Conservation (phyloP, 2,113 vertebrate species). For the Recurvirostra avosetta region DNA sequence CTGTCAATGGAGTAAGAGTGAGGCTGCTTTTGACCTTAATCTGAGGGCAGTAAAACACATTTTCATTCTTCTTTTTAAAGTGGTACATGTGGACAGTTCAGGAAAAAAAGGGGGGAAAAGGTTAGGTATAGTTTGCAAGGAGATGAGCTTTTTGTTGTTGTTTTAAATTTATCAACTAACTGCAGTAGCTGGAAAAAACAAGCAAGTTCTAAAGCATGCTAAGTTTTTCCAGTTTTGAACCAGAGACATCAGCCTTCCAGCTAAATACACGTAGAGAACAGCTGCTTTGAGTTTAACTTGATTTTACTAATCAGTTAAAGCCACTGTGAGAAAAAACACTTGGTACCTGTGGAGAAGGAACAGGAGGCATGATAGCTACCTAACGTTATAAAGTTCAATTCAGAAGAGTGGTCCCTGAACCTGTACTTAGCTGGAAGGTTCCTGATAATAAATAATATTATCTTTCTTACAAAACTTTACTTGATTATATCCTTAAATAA, state of each 20-base stretch:
- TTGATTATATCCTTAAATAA: background rate
- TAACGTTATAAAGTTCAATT: background rate
- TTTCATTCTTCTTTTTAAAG: background rate
- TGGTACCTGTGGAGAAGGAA: background rate
- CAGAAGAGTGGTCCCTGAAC: background rate
- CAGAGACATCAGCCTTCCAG: background rate
- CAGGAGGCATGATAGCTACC: background rate
- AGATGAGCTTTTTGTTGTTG: background rate
- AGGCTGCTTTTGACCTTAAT: conserved; percentile 25
- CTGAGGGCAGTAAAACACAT: background rate
- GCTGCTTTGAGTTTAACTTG: background rate
- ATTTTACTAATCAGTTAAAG: background rate
- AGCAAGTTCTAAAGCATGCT: background rate
- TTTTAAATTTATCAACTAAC: background rate
- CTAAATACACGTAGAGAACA: background rate
- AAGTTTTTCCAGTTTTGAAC: background rate
- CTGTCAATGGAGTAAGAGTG: conserved; percentile 2
- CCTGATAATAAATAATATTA: background rate
- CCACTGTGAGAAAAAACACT: background rate
- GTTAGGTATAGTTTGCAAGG: background rate
- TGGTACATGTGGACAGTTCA: background rate
- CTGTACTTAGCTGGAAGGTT: background rate
- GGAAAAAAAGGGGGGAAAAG: background rate
- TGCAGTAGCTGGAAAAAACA: background rate
- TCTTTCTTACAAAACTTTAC: background rate